phyloP scores from a whole-genome alignment of 2,113 vertebrate genomes.

The Alligator mississippiensis region DNA sequence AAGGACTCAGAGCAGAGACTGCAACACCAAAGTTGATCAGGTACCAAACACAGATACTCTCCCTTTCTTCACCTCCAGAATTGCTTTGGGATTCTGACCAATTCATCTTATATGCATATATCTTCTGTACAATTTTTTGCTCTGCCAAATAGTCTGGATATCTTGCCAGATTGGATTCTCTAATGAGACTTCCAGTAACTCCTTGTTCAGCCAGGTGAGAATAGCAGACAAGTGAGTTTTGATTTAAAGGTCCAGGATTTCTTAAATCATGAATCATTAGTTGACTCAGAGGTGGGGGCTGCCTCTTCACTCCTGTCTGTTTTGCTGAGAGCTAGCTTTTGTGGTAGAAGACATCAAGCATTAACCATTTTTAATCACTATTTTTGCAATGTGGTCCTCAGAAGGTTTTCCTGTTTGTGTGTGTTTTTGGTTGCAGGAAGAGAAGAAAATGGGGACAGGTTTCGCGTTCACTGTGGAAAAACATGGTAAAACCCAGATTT shows the following conservation, averaged over 20 bases:
- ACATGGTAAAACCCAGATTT: no score
- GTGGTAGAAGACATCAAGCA: not conserved
- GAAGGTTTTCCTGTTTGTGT: not conserved
- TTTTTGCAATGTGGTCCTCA: not conserved
- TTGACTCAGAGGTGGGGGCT: not conserved
- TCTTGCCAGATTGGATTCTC: not conserved
- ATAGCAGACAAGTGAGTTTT: not conserved
- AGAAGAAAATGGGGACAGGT: not conserved
- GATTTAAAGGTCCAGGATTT: not conserved
- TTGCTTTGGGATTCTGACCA: not conserved
- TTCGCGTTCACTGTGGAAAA: no score
- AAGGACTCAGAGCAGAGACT: not conserved
- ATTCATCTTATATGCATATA: not conserved
- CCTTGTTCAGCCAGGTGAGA: not conserved
- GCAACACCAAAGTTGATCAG: not conserved
- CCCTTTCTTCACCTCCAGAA: not conserved
- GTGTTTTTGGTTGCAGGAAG: not conserved
- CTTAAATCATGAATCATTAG: not conserved
- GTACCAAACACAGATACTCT: no score
- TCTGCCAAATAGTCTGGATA: not conserved
- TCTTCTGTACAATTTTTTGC: not conserved
- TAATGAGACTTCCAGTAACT: not conserved
- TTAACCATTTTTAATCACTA: not conserved
- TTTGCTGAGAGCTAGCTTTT: not conserved
- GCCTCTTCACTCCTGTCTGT: conserved; percentile 25